Conservation (phyloP, 2,797 vertebrate genomes). For the Urocyon cinereoargenteus region DNA sequence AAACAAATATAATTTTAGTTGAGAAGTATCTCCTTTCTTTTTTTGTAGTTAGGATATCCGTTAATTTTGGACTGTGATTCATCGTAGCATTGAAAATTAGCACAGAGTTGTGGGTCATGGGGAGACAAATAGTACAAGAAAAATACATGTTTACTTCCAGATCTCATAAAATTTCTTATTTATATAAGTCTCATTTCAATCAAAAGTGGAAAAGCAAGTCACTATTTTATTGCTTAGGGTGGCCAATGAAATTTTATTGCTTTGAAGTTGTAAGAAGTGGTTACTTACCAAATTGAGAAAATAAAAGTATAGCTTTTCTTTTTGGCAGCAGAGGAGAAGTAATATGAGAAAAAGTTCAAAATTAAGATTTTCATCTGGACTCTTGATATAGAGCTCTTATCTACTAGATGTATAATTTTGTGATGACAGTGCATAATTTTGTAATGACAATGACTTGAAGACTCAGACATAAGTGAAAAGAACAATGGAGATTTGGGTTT, state of each 20-base stretch:
- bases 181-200: neutral
- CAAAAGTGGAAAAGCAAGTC: neutral
- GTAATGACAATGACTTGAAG: constrained; percentile 21
- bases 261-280: constrained; percentile 34
- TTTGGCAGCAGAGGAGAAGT: neutral
- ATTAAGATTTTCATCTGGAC: neutral
- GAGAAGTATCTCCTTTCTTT: neutral
- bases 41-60: neutral
- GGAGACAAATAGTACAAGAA: neutral
- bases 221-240: neutral
- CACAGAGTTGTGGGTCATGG: neutral
- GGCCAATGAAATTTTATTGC: neutral
- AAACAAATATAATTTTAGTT: neutral
- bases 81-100: neutral
- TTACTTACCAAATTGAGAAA: neutral
- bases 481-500: neutral
- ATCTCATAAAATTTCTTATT: constrained; percentile 13
- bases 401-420: neutral
- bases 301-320: neutral
- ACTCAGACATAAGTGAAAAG: neutral
- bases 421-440: neutral
- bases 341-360: constrained; percentile 34
- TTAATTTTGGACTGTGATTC: neutral
- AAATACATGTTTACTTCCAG: neutral
- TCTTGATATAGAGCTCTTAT: neutral